phyloP scores from a whole-genome alignment of 2,888 invertebrate species.

The Eilema griseolum region DNA sequence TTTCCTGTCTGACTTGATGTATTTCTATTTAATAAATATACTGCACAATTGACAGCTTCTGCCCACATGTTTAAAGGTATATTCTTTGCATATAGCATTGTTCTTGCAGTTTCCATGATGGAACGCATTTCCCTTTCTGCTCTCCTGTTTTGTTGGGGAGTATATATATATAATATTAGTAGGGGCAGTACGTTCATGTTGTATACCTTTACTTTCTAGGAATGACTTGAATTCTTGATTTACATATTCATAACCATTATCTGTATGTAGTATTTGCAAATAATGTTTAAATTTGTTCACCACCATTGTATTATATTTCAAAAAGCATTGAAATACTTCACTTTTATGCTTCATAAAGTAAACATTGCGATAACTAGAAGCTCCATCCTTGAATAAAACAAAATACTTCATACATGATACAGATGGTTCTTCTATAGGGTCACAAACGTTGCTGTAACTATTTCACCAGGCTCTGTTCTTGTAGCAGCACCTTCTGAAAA shows the following conservation, averaged over 20 bases:
- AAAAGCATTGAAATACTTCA: too few species aligned
- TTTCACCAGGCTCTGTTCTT: constrained; percentile 22
- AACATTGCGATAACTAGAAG: too few species aligned
- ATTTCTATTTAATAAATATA: constrained; percentile 59
- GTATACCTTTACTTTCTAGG: constrained; percentile 44
- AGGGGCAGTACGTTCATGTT: constrained; percentile 53
- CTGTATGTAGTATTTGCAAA: constrained; percentile 32
- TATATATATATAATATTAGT: too few species aligned
- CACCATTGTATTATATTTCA: constrained; percentile 41
- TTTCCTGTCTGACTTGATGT: constrained; percentile 49
- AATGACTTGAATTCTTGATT: constrained; percentile 35
- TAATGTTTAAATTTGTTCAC: constrained; percentile 34
- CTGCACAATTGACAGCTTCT: constrained; percentile 62
- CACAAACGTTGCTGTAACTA: constrained; percentile 42
- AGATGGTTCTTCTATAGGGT: constrained; percentile 33
- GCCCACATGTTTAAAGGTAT: constrained; percentile 56
- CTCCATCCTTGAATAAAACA: constrained; percentile 45
- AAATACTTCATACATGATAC: constrained; percentile 39
- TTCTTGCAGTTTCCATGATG: constrained; percentile 52
- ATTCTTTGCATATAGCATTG: constrained; percentile 52
- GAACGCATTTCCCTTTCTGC: constrained; percentile 59
- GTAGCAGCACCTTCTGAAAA: not conserved
- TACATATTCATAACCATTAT: constrained; percentile 42
- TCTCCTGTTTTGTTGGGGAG: constrained; percentile 57
- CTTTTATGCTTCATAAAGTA: too few species aligned